Conservation (phyloP, 2,888 invertebrate genomes). For the Exocentrus adspersus region DNA sequence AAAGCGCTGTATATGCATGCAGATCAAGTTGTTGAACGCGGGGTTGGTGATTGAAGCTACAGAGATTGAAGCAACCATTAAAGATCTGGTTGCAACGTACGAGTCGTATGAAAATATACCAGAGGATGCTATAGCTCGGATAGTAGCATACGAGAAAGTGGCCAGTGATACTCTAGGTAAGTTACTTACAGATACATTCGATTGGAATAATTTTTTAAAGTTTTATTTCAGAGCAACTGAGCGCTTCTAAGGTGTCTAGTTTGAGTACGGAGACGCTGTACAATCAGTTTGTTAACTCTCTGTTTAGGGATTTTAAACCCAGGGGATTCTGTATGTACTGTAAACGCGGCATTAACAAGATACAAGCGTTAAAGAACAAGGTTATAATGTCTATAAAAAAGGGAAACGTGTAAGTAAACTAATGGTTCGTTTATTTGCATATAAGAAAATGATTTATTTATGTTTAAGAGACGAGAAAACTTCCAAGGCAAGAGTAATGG, state of each 20-base stretch:
- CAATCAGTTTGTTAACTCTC: conserved; percentile 50
- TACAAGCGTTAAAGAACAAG: conserved; percentile 70
- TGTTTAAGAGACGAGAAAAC: neutral
- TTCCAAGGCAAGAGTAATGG: conserved; percentile 32
- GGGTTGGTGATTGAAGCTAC: conserved; percentile 80
- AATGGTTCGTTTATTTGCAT: too few species aligned
- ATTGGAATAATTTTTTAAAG: neutral
- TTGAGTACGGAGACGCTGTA: conserved; percentile 56
- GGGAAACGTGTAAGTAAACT: conserved; percentile 37
- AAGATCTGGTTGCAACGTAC: conserved; percentile 47
- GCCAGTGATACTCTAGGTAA: conserved; percentile 41
- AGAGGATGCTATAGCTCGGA: conserved; percentile 41
- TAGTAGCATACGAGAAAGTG: conserved; percentile 55
- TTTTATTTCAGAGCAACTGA: conserved; percentile 42
- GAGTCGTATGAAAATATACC: conserved; percentile 52
- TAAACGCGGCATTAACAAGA: conserved; percentile 64
- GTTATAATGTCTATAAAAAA: conserved; percentile 63
- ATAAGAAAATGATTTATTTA: neutral
- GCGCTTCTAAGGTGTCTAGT: conserved; percentile 41
- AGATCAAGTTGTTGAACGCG: conserved; percentile 76
- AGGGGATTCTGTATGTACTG: conserved; percentile 69
- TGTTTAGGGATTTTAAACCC: conserved; percentile 57
- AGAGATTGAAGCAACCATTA: conserved; percentile 64
- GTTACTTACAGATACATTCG: conserved; percentile 4
- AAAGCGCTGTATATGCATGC: conserved; percentile 67